Conservation (phyloP, 2,797 vertebrate species). For the Buceros bicornis region DNA sequence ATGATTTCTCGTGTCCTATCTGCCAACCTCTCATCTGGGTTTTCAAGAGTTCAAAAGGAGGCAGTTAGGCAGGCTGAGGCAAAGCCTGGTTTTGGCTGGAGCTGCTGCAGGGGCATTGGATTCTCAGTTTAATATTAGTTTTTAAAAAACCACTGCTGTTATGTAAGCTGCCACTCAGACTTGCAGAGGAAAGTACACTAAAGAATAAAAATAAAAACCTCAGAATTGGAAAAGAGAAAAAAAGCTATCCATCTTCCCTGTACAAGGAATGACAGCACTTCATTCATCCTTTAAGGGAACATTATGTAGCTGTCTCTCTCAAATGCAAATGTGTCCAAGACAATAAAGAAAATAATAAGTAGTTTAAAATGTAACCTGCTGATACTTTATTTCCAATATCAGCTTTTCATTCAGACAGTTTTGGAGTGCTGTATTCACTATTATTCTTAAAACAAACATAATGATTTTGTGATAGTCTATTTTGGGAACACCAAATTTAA, state of each 20-base stretch:
- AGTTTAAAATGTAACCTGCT: constrained; percentile 1
- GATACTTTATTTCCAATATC: neutral
- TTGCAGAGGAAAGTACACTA: constrained; percentile 3
- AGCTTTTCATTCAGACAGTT: constrained; percentile 2
- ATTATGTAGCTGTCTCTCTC: constrained; percentile 17
- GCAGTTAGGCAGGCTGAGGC: neutral
- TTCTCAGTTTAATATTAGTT: neutral
- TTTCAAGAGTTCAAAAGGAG: neutral
- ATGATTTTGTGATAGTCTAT: neutral
- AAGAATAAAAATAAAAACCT: constrained; percentile 21
- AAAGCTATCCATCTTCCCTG: neutral
- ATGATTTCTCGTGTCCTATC: neutral
- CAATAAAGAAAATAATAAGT: neutral
- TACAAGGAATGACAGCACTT: constrained; percentile 19
- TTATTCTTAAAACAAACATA: constrained; percentile 4
- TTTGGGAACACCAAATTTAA: neutral
- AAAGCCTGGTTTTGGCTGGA: neutral
- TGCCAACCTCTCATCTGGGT: neutral
- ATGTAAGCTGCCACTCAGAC: constrained; percentile 35
- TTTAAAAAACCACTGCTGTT: neutral
- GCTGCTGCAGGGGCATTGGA: neutral
- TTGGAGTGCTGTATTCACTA: neutral
- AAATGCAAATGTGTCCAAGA: constrained; percentile 28
- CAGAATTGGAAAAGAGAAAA: neutral
- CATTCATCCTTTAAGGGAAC: constrained; percentile 41